These are phyloP conservation scores for Microctenopoma lineatum DNA, from an alignment of 2,797 vertebrate species.

Conservation along the genomic window DNA sequence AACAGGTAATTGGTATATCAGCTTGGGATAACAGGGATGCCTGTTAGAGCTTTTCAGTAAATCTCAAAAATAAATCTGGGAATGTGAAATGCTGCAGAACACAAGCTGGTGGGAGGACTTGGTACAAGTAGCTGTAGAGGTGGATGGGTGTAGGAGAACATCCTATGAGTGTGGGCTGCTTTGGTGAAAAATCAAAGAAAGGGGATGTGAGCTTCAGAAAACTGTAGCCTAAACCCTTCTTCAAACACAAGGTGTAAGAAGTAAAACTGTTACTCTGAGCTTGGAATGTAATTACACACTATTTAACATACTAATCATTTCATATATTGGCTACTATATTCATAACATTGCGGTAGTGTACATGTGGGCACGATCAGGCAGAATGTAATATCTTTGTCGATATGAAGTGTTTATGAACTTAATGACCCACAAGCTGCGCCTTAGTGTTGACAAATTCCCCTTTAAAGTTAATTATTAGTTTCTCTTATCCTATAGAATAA, in stretches of 20 bases:
- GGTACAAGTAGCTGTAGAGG: slow-evolving; percentile 7
- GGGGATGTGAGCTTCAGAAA: slow-evolving; percentile 1
- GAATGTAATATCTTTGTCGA: slow-evolving; percentile 33
- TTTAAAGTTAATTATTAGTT: slow-evolving; percentile 7
- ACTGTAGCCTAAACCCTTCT: neutral
- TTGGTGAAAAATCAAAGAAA: slow-evolving; percentile 16
- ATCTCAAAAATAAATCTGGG: neutral
- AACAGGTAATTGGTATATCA: neutral
- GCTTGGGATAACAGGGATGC: neutral
- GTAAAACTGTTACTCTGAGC: neutral
- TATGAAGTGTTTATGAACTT: slow-evolving; percentile 32
- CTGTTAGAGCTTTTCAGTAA: slow-evolving; percentile 4
- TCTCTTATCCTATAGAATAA: neutral
- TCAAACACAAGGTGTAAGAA: neutral
- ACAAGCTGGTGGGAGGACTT: slow-evolving; percentile 14
- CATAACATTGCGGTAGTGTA: slow-evolving; percentile 1
- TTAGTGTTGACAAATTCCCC: neutral
- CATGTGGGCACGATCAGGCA: neutral
- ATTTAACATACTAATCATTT: slow-evolving; percentile 7
- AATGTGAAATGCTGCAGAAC: slow-evolving; percentile 14
- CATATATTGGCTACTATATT: neutral
- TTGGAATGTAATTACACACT: slow-evolving; percentile 6
- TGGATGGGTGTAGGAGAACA: neutral
- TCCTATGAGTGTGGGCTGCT: slow-evolving; percentile 16
- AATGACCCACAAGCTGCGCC: slow-evolving; percentile 12